Percentiles rank a stretch among this genome's conserved stretches.
Conservation (phyloP, 2,888 invertebrate genomes). For the Eupithecia abbreviata region DNA sequence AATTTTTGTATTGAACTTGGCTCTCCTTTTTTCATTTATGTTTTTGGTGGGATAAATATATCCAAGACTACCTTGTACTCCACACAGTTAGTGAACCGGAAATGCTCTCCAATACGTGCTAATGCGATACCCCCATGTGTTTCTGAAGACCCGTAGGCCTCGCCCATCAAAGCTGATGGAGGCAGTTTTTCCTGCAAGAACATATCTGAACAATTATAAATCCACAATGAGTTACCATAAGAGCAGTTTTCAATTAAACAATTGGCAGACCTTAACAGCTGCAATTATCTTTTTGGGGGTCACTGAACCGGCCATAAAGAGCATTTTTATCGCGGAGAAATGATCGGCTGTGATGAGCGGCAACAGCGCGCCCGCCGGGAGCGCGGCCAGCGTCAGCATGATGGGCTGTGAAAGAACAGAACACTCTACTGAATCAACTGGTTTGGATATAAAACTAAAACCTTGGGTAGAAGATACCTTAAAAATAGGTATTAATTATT, state of each 20-base stretch:
- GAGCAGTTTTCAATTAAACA: background rate
- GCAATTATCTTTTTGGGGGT: background rate
- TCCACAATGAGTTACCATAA: background rate
- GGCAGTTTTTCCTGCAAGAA: background rate
- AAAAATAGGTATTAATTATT: background rate
- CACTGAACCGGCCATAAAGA: background rate
- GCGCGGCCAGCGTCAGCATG: background rate
- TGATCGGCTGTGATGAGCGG: background rate
- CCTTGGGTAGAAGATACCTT: background rate
- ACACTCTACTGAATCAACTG: background rate
- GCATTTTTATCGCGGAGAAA: background rate
- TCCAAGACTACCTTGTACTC: background rate
- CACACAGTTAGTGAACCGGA: background rate
- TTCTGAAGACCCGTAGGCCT: background rate
- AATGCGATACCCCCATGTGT: background rate
- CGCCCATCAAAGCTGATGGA: background rate
- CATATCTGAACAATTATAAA: background rate
- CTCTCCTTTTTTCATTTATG: no score
- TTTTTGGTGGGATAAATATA: no score
- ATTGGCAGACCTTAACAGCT: background rate
- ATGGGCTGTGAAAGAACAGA: background rate
- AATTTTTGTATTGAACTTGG: no score
- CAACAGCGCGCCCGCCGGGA: background rate
- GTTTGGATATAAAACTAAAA: background rate
- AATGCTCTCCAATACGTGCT: background rate